A percentile compares a stretch with the other conserved stretches of the same genome.
phyloP scores from a whole-genome alignment of 64 coral and sea anemone genomes.

The Actinia tenebrosa region DNA sequence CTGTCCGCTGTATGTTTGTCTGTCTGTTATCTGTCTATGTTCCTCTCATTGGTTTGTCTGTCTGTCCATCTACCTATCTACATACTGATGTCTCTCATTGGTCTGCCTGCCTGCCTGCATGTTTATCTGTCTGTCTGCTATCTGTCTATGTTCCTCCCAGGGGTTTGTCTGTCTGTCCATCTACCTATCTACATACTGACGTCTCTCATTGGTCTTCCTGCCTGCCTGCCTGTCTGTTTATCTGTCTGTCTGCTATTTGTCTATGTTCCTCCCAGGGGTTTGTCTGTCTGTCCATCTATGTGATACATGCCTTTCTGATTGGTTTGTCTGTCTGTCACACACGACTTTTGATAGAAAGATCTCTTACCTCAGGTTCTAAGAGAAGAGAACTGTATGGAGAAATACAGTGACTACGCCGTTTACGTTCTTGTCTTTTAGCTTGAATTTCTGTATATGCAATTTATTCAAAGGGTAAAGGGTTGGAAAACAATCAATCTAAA shows the following conservation, averaged over 20 bases:
- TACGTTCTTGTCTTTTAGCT: slow-evolving; percentile 82
- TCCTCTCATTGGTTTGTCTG: no score
- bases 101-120: not conserved
- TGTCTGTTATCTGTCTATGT: no score
- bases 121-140: not conserved
- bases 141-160: not conserved
- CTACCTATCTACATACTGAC: no score
- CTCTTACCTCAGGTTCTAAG: slow-evolving; percentile 70
- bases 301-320: not conserved
- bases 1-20: no score
- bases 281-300: not conserved
- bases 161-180: not conserved
- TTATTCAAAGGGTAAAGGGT: not conserved
- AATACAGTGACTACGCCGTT: slow-evolving; percentile 73
- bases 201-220: no score
- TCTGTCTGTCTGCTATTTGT: not conserved
- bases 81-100: not conserved
- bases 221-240: no score
- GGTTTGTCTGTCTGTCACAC: slow-evolving; percentile 6
- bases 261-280: no score
- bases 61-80: not conserved
- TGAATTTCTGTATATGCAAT: slow-evolving; percentile 57
- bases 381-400: slow-evolving; percentile 81
- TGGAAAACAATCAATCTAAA: no score
- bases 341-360: not conserved